Evolutionary conservation across 2,797 vertebrate species (phyloP).

Genomic region (Vespertilio murinus): DNA sequence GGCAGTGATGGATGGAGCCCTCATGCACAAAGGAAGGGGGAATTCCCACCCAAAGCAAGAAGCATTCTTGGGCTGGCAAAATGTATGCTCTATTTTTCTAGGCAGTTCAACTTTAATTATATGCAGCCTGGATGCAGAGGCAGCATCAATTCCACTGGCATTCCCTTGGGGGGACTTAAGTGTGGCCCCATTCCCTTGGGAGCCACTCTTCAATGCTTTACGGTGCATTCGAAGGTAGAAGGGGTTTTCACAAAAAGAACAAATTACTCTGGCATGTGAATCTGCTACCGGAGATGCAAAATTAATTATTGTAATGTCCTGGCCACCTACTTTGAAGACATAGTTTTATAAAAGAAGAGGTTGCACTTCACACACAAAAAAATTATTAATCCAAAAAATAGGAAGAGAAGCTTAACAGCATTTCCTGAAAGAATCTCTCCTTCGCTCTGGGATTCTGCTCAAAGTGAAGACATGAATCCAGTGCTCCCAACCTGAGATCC

Average conservation of each 20-base stretch:
- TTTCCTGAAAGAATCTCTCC: constrained; percentile 59
- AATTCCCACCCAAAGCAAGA: constrained; percentile 76
- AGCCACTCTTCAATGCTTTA: neutral
- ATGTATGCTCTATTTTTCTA: constrained; percentile 57
- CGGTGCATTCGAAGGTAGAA: neutral
- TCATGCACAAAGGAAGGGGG: neutral
- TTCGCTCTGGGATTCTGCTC: constrained; percentile 72
- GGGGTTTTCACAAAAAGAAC: neutral
- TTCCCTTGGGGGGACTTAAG: neutral
- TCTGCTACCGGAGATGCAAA: neutral
- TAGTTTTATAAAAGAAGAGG: neutral
- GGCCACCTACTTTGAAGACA: neutral
- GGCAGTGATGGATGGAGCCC: constrained; percentile 83
- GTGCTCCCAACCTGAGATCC: neutral
- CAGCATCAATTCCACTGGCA: neutral
- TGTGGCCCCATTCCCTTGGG: neutral
- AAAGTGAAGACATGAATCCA: neutral
- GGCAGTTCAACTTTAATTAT: constrained; percentile 53
- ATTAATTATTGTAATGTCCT: neutral
- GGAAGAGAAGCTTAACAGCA: constrained; percentile 31
- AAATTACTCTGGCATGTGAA: neutral
- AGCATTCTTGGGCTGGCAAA: constrained; percentile 73
- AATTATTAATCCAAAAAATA: constrained; percentile 13
- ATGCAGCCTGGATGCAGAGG: neutral
- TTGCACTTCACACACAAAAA: neutral